Percentiles rank a stretch among this genome's conserved stretches.
Conservation (phyloP, 2,888 invertebrate genomes). For the Cenopis cana region DNA sequence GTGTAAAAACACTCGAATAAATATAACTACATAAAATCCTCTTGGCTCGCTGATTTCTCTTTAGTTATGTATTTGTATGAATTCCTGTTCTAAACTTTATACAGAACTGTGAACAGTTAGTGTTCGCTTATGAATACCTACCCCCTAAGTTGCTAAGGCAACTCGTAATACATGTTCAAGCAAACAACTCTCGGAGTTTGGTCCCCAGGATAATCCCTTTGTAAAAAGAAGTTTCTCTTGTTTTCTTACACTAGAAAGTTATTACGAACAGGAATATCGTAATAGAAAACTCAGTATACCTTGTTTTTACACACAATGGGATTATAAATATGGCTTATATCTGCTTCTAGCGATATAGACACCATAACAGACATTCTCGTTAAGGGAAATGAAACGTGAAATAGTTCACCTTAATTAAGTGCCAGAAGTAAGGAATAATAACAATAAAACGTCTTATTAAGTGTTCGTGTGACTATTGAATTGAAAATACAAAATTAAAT, state of each 20-base stretch:
- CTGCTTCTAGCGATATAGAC: no score
- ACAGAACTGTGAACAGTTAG: not conserved
- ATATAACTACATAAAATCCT: not conserved
- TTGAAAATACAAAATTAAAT: no score
- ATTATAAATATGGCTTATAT: no score
- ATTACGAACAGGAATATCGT: not conserved
- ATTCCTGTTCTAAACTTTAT: not conserved
- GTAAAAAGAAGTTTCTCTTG: slow-evolving; percentile 17
- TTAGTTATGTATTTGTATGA: not conserved
- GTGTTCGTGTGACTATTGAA: not conserved
- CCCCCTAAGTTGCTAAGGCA: not conserved
- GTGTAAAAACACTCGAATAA: not conserved
- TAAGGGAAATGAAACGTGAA: no score
- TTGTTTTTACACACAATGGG: not conserved
- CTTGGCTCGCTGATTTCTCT: no score
- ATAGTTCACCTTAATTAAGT: no score
- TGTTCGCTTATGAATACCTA: slow-evolving; percentile 1
- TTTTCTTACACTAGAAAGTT: not conserved
- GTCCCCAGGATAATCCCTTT: not conserved
- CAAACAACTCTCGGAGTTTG: slow-evolving; percentile 11
- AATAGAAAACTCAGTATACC: not conserved
- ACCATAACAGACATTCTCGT: no score
- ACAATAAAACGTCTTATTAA: not conserved
- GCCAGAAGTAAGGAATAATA: no score
- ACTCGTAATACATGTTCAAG: slow-evolving; percentile 6